These are phyloP conservation scores for Dioctria linearis DNA, from an alignment of 2,888 invertebrate genomes.

Conservation along the genomic window DNA sequence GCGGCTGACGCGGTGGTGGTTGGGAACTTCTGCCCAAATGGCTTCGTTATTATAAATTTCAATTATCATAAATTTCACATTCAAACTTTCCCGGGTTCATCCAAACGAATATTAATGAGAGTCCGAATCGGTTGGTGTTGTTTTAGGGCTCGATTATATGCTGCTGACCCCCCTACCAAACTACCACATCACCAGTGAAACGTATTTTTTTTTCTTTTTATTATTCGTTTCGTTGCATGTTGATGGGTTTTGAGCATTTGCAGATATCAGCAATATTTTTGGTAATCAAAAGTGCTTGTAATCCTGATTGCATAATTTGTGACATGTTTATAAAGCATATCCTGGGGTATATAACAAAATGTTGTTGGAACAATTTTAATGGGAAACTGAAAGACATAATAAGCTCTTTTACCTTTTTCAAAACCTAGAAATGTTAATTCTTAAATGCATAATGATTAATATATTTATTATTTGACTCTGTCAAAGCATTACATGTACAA, in stretches of 20 bases:
- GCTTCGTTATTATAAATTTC: conserved; percentile 55
- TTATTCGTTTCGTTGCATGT: conserved; percentile 6
- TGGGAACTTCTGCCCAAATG: conserved; percentile 28
- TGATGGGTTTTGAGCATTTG: conserved; percentile 11
- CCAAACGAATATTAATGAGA: conserved; percentile 55
- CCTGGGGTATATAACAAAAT: no score
- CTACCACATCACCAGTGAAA: no score
- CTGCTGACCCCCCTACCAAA: conserved; percentile 17
- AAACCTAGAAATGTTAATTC: no score
- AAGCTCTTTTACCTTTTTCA: no score
- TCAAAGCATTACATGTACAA: no score
- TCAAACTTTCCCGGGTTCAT: conserved; percentile 51
- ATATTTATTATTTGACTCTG: no score
- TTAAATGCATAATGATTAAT: no score
- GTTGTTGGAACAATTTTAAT: no score
- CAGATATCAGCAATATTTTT: conserved; percentile 33
- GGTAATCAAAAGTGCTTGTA: conserved; percentile 25
- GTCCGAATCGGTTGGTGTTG: conserved; percentile 42
- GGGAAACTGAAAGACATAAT: no score
- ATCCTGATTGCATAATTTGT: conserved; percentile 38
- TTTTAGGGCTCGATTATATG: conserved; percentile 29
- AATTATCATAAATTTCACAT: conserved; percentile 56
- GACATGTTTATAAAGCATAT: conserved; percentile 21
- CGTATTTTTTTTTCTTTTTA: not conserved
- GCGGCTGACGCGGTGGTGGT: not conserved